A percentile compares a stretch with the other conserved stretches of the same genome.
Evolutionary conservation across 2,888 invertebrate genomes (phyloP).

Genomic region (Dryadula phaetusa): DNA sequence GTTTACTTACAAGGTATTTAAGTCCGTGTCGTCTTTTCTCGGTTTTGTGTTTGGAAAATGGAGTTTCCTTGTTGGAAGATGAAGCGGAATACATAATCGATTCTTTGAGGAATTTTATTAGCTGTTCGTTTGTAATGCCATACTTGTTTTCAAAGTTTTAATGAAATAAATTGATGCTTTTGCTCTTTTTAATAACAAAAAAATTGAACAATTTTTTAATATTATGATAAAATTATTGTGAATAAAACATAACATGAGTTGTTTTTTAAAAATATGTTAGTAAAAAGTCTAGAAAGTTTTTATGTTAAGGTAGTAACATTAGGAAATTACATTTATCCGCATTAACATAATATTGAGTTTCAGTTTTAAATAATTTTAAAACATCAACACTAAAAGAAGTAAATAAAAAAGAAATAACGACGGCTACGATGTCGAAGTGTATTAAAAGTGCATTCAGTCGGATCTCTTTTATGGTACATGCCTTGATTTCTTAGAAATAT

Average conservation of each 20-base stretch:
- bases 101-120: constrained; percentile 67
- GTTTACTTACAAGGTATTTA: constrained; percentile 83
- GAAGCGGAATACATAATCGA: constrained; percentile 76
- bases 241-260: too few relatives aligned
- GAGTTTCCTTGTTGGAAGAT: constrained; percentile 78
- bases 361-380: constrained; percentile 10
- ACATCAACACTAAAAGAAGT: constrained; percentile 2
- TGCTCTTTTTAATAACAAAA: constrained; percentile 6
- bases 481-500: constrained; percentile 8
- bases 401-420: not conserved
- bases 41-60: constrained; percentile 79
- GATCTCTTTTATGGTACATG: constrained; percentile 14
- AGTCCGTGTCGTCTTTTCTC: constrained; percentile 73
- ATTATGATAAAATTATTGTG: not conserved
- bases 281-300: not conserved
- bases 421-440: constrained; percentile 38
- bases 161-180: constrained; percentile 35
- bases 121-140: constrained; percentile 63
- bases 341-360: not conserved
- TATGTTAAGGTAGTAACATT: not conserved
- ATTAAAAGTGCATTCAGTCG: constrained; percentile 26
- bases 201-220: not conserved
- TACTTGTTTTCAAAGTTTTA: constrained; percentile 49
- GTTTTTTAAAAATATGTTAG: too few relatives aligned
- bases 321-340: not conserved